Evolutionary conservation across 2,888 invertebrate species (phyloP), one percentile per base, ranked within the genome.

Genomic region (Drymonia ruficornis): DNA sequence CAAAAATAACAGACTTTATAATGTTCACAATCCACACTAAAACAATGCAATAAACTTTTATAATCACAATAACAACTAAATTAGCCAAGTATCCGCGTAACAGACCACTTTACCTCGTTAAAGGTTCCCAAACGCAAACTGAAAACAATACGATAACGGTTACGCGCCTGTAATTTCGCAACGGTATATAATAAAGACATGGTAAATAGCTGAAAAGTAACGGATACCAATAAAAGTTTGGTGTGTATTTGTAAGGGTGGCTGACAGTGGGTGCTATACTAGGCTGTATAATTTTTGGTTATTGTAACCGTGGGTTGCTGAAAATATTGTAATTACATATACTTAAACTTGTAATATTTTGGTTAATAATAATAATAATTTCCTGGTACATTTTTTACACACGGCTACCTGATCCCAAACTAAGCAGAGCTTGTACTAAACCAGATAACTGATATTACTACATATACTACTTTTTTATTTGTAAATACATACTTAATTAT

Each of bases 181-280:
- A 53, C 51, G 13, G 15, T 52, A 53, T 11, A 43, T 67, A 47
- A 52, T 67, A 63, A 63, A 67, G 47, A 56, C 64, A 67, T 67
- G 64, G 55, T 56, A 67, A 64, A 67, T 63, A 67, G 67, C 40
- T 4, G 47, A 67, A 45, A 46, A 58, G 53, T 46, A 56, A 63
- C 68, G 53, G 63, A 67, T 59, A 54, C 59, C 59, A 31, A 63
- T 59, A 59, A 50, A 52, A 52, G 47, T 47, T 45, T 28, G n/a
- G 45, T 19, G n/a, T 45, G n/a, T 45, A 45, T 28, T n/a, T 28
- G n/a, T 28, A 23, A 19, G 11, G 43, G 13, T 4, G 11, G 19
- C 23, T 11, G 5, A 16, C 15, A 44, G 43, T 40, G 40, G 5
- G 3, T 9, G 40, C 40, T 16, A 8, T 11, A 31, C 31, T 11